Base-by-base conservation (phyloP, 1,140 invertebrate genomes). In the Drosophila lacertosa region DNA sequence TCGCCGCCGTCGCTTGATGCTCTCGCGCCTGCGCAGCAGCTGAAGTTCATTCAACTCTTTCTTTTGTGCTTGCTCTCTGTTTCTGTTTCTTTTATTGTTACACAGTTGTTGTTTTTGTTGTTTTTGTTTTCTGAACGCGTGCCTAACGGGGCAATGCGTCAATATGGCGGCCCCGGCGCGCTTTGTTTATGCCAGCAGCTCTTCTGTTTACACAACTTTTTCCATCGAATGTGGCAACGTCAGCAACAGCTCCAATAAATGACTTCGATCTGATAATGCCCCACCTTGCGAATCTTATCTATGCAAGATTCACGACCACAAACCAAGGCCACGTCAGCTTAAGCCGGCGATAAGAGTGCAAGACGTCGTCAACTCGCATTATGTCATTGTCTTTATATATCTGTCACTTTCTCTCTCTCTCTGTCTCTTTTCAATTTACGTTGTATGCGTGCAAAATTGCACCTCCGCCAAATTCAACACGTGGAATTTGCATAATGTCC, bases 41-140 rank as follows among this genome's bases (percentile, higher is more conserved):
- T 11, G 35, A 65, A 74, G 81, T 84, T 84, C 81, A 88, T 84
- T 84, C 81, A 84, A 84, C 81, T 86, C 81, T 74, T 40, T 32
- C 39, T 35, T 18, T 35, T 58, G 48, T 18, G 40, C 44, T 39
- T 16, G 22, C 29, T 20, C 26, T 24, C 37, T 42, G 29, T 65
- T 58, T 42, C 37, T 57, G 7, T 59, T 33, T 16, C 53, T 50
- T 51, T 45, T 64, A 9, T 73, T 50, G 26, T 59, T 69, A 7
- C 6, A 7, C 2, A 29, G 45, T 59, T 58, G 53, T 37, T 58
- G 10, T 47, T 50, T 15, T 24, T 57, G 3, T 62, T 62, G 33
- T 59, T 66, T 15, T 57, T 63, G 33, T 37, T 47, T 9, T 44
- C 26, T 16, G 20, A 15, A 62, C 72, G 80, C 76, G 62, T 75